phyloP scores from a whole-genome alignment of 1,140 invertebrate genomes.

The Ylistrum balloti region DNA sequence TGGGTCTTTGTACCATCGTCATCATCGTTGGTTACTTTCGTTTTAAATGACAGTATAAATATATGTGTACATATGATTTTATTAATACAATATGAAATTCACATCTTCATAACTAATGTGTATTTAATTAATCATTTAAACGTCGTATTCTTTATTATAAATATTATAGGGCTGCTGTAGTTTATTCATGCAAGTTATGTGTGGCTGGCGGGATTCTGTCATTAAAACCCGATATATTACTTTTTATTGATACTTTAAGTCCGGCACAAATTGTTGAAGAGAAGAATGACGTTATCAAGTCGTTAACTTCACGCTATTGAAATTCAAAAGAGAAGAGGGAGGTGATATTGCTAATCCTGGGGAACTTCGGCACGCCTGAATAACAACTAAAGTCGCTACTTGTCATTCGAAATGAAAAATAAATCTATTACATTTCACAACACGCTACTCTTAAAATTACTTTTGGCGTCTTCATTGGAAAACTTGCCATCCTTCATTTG shows the following conservation, averaged over 20 bases:
- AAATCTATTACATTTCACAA: constrained; percentile 36
- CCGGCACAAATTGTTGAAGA: constrained; percentile 37
- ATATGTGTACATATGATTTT: not conserved
- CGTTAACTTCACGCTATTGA: constrained; percentile 22
- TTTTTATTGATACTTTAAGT: constrained; percentile 25
- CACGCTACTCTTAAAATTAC: constrained; percentile 14
- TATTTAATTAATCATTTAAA: not conserved
- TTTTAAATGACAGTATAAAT: not conserved
- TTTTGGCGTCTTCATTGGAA: constrained; percentile 25
- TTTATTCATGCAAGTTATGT: constrained; percentile 16
- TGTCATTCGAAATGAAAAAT: constrained; percentile 39
- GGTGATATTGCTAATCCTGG: not conserved
- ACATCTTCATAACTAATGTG: not conserved
- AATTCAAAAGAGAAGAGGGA: constrained; percentile 17
- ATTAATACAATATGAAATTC: constrained; percentile 11
- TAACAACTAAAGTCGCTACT: not conserved
- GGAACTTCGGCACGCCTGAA: not conserved
- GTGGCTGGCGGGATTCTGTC: constrained; percentile 6
- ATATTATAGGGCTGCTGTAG: not conserved
- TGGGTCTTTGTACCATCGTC: not conserved
- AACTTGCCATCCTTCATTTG: constrained; percentile 33
- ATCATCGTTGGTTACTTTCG: not conserved
- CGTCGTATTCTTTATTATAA: not conserved
- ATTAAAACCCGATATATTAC: not conserved
- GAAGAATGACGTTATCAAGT: constrained; percentile 19